A percentile compares a stretch with the other conserved stretches of the same genome.
Evolutionary conservation across 1,140 invertebrate genomes (phyloP).

Genomic region (Aphelenchoides besseyi): DNA sequence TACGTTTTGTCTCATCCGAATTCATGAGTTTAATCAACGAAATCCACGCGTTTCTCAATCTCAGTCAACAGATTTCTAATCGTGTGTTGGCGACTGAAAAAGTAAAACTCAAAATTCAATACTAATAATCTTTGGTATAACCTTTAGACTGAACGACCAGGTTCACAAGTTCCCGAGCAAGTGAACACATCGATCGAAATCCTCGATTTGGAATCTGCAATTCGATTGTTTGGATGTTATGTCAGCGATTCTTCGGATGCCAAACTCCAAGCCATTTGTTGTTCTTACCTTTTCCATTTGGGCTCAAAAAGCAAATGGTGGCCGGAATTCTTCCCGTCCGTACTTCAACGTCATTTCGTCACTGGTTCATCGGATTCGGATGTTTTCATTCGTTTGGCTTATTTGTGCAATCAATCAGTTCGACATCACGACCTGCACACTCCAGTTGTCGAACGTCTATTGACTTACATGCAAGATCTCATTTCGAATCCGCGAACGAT

Average conservation of each 20-base stretch:
- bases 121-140: too few relatives aligned
- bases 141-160: not conserved
- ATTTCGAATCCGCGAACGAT: not conserved
- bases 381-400: constrained; percentile 32
- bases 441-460: constrained; percentile 5
- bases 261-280: constrained; percentile 25
- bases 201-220: constrained; percentile 31
- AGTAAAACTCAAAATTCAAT: not conserved
- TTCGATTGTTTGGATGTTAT: constrained; percentile 38
- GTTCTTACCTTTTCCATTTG: constrained; percentile 33
- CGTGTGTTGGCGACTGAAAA: not conserved
- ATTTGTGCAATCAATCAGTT: constrained; percentile 37
- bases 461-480: constrained; percentile 10
- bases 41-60: not conserved
- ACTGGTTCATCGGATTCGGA: not conserved
- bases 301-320: constrained; percentile 26
- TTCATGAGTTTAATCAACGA: constrained; percentile 17
- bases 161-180: not conserved
- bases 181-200: constrained; percentile 10
- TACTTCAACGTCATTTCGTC: constrained; percentile 27
- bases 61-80: not conserved
- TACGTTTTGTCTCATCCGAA: not conserved
- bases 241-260: constrained; percentile 23
- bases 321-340: constrained; percentile 34
- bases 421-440: constrained; percentile 9